phyloP scores from a whole-genome alignment of 2,797 vertebrate genomes.

The Eleutherodactylus coqui region DNA sequence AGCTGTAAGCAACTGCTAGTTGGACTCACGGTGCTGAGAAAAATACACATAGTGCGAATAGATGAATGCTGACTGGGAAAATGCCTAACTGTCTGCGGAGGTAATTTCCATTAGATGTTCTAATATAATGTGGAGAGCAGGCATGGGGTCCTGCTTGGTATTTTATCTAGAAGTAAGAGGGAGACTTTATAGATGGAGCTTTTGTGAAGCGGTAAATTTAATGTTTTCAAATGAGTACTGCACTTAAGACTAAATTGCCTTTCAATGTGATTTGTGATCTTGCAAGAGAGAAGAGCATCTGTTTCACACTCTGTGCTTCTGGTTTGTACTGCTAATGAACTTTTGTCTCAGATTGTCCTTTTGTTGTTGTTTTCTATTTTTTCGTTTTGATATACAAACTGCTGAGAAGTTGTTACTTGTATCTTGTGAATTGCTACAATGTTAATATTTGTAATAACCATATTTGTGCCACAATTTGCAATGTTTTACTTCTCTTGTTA shows the following conservation, averaged over 20 bases:
- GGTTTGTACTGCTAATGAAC: conserved; percentile 35
- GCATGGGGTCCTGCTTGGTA: conserved; percentile 35
- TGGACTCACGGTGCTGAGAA: neutral
- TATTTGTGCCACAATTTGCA: no score
- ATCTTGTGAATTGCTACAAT: neutral
- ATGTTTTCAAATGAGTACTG: conserved; percentile 67
- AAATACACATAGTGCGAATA: conserved; percentile 47
- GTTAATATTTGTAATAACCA: conserved; percentile 8
- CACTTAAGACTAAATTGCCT: conserved; percentile 69
- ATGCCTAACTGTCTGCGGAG: conserved; percentile 27
- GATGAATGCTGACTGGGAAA: conserved; percentile 52
- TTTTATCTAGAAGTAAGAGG: conserved; percentile 30
- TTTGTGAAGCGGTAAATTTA: conserved; percentile 66
- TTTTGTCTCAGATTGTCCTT: conserved; percentile 3
- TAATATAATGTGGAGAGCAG: conserved; percentile 47
- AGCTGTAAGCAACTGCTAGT: conserved; percentile 30
- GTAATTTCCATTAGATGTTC: conserved; percentile 19
- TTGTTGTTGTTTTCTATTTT: neutral
- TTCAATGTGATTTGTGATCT: conserved; percentile 68
- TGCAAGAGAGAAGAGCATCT: conserved; percentile 67
- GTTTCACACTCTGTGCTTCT: conserved; percentile 63
- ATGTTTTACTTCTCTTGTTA: no score
- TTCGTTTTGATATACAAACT: neutral
- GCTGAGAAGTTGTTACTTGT: neutral
- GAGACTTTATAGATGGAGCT: conserved; percentile 55